A percentile compares a stretch with the other conserved stretches of the same genome.
These are phyloP conservation scores for Hirtodrosophila trivittata DNA, from an alignment of 2,888 invertebrate species.

Conservation along the genomic window DNA sequence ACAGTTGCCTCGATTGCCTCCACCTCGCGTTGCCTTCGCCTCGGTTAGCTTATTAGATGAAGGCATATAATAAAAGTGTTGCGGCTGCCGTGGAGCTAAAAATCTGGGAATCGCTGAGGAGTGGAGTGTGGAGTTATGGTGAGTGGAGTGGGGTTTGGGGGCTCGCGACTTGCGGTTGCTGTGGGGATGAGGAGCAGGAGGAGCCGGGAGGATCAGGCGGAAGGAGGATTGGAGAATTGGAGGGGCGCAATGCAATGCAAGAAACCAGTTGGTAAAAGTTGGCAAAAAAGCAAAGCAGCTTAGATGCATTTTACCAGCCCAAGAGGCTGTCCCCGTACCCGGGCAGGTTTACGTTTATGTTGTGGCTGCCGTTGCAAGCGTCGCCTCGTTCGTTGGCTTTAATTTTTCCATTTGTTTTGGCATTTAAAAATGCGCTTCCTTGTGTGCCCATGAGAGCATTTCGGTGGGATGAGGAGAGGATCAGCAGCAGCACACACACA, in stretches of 20 bases:
- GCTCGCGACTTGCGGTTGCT: not conserved
- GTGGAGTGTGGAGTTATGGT: constrained; percentile 4
- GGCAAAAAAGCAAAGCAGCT: constrained; percentile 74
- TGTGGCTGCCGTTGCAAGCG: constrained; percentile 28
- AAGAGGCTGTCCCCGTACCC: constrained; percentile 28
- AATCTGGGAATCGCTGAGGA: constrained; percentile 51
- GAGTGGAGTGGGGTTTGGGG: not conserved
- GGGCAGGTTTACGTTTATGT: constrained; percentile 41
- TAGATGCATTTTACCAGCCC: constrained; percentile 77
- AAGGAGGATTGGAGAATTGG: constrained; percentile 9
- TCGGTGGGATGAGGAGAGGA: constrained; percentile 4
- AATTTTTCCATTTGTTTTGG: constrained; percentile 80
- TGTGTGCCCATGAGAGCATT: constrained; percentile 68
- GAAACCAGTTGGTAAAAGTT: constrained; percentile 78
- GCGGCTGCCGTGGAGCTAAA: constrained; percentile 67
- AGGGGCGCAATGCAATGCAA: constrained; percentile 38
- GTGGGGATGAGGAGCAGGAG: not conserved
- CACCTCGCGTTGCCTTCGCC: constrained; percentile 43
- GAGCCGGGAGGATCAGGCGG: not conserved
- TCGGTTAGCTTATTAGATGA: constrained; percentile 74
- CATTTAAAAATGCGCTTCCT: constrained; percentile 79
- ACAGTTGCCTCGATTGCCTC: constrained; percentile 40
- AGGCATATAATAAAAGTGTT: constrained; percentile 80
- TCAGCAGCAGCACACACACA: constrained; percentile 2
- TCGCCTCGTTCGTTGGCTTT: constrained; percentile 76